These are phyloP conservation scores for Cheiracanthium punctorium DNA, from an alignment of 2,888 invertebrate species.

Conservation along the genomic window DNA sequence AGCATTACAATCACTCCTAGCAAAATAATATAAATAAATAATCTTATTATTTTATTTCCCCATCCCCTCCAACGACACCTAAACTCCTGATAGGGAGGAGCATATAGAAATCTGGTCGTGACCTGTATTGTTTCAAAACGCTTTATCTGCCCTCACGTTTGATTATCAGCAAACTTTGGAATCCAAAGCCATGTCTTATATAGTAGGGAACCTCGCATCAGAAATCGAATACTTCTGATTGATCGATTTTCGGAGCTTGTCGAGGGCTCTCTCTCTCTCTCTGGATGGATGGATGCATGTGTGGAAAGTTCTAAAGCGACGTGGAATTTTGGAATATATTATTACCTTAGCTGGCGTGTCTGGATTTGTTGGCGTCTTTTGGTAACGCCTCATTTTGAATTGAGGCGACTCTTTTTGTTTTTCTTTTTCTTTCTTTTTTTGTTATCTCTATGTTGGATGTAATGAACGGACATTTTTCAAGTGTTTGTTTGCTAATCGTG, in stretches of 20 bases:
- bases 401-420: not conserved
- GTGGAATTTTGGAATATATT: not conserved
- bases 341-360: not conserved
- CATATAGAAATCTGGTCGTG: slow-evolving; percentile 34
- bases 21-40: not conserved
- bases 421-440: not conserved
- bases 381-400: slow-evolving; percentile 9
- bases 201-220: not conserved
- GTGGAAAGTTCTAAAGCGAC: not conserved
- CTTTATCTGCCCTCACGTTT: slow-evolving; percentile 41
- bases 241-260: not conserved
- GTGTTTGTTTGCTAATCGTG: too few relatives aligned
- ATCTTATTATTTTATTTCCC: too few relatives aligned
- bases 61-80: slow-evolving; percentile 48
- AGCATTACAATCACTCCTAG: slow-evolving; percentile 28
- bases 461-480: too few relatives aligned
- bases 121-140: slow-evolving; percentile 60
- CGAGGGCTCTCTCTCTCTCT: too few relatives aligned
- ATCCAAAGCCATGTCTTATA: slow-evolving; percentile 27
- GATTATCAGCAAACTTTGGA: slow-evolving; percentile 67
- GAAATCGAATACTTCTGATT: slow-evolving; percentile 1
- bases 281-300: too few relatives aligned
- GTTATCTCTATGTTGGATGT: too few relatives aligned
- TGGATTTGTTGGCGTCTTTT: slow-evolving; percentile 3
- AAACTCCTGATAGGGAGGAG: slow-evolving; percentile 40